phyloP scores from a whole-genome alignment of 2,888 invertebrate genomes.

The Spicauda simplicius region DNA sequence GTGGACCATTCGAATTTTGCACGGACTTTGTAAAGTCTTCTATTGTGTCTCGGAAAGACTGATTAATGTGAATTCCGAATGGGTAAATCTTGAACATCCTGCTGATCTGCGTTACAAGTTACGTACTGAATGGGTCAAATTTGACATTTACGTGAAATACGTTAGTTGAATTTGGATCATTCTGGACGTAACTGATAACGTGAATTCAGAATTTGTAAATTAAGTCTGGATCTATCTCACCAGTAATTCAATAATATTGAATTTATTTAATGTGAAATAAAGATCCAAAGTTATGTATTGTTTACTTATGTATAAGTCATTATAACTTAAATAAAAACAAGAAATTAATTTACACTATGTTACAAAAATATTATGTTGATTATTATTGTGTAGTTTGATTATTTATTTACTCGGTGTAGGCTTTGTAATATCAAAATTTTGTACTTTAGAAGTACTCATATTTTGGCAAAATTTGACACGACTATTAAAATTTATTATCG shows the following conservation, averaged over 20 bases:
- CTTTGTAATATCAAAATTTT: constrained; percentile 39
- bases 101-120: constrained; percentile 60
- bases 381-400: constrained; percentile 11
- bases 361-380: constrained; percentile 12
- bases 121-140: constrained; percentile 50
- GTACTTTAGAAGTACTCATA: constrained; percentile 37
- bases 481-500: not conserved
- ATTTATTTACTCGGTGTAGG: constrained; percentile 32
- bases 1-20: constrained; percentile 58
- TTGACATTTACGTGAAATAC: constrained; percentile 1
- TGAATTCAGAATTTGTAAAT: constrained; percentile 62
- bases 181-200: constrained; percentile 52
- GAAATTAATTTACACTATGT: constrained; percentile 32
- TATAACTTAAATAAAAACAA: constrained; percentile 7
- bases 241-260: constrained; percentile 68
- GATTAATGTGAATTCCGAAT: constrained; percentile 63
- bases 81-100: constrained; percentile 53
- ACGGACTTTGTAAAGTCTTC: constrained; percentile 54
- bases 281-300: constrained; percentile 47
- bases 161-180: constrained; percentile 46
- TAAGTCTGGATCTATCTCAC: constrained; percentile 61
- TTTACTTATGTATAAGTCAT: constrained; percentile 20
- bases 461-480: constrained; percentile 8
- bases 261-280: constrained; percentile 63
- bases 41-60: constrained; percentile 75